Conservation (phyloP, 2,113 vertebrate genomes). For the Pachyramphus minor region DNA sequence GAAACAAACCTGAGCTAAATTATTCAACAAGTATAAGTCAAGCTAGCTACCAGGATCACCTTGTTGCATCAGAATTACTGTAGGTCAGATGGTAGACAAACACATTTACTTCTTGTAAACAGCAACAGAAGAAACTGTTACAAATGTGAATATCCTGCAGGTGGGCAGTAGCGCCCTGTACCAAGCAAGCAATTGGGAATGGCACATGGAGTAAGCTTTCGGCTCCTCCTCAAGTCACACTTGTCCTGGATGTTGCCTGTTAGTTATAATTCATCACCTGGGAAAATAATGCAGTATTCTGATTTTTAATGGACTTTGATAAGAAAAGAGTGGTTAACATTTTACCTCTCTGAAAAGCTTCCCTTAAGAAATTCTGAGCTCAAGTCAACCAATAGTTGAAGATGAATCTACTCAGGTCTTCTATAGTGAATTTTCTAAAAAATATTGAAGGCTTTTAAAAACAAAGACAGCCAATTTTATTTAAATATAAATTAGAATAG, state of each 20-base stretch:
- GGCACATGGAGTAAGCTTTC: accelerated
- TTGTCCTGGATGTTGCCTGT: background rate
- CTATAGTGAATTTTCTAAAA: background rate
- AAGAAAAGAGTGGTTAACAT: background rate
- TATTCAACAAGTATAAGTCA: background rate
- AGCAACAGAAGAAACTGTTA: background rate
- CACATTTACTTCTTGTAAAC: background rate
- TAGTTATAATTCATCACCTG: background rate
- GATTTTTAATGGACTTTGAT: background rate
- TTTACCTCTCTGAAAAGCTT: background rate
- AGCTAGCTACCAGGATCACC: background rate
- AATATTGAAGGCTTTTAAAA: background rate
- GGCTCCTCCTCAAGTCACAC: background rate
- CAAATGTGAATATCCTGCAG: background rate
- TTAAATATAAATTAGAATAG: background rate
- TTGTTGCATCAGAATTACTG: background rate
- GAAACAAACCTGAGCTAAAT: conserved; percentile 11
- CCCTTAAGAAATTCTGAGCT: background rate
- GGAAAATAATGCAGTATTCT: background rate
- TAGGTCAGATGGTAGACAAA: background rate
- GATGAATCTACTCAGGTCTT: background rate
- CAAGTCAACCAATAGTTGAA: background rate
- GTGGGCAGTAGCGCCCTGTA: background rate
- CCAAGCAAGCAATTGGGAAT: background rate
- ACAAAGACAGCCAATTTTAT: background rate